Conservation (phyloP, 2,797 vertebrate genomes). For the Tragopan temminckii region DNA sequence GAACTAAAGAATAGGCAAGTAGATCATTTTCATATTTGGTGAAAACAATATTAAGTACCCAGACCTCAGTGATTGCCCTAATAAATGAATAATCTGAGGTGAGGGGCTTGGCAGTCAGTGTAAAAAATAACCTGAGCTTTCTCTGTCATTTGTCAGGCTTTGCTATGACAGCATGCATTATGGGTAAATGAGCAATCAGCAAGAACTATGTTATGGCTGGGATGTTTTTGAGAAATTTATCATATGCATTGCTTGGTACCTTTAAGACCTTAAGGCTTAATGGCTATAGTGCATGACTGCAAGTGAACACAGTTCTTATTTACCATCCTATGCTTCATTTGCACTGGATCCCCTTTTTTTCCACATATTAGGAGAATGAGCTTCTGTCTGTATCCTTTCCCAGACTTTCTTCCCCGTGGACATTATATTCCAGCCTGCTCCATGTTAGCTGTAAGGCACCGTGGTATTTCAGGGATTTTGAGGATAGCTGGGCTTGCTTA, state of each 20-base stretch:
- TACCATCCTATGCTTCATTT: constrained; percentile 86
- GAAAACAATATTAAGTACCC: constrained; percentile 91
- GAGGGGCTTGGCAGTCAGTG: constrained; percentile 86
- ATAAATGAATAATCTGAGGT: constrained; percentile 91
- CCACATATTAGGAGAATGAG: constrained; percentile 70
- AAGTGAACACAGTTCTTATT: constrained; percentile 85
- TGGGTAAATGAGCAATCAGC: constrained; percentile 92
- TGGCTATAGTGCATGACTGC: constrained; percentile 87
- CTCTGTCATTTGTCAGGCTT: constrained; percentile 85
- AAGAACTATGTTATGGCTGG: constrained; percentile 90
- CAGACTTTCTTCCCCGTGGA: constrained; percentile 34
- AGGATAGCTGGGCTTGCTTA: constrained; percentile 15
- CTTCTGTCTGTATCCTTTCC: constrained; percentile 71
- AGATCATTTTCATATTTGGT: constrained; percentile 95
- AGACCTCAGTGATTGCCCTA: constrained; percentile 89
- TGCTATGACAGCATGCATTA: constrained; percentile 90
- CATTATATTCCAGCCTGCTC: neutral
- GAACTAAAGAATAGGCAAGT: constrained; percentile 91
- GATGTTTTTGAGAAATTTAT: constrained; percentile 89
- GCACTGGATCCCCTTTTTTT: constrained; percentile 75
- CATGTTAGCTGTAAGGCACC: neutral
- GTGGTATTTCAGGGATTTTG: constrained; percentile 37
- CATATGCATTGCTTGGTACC: constrained; percentile 88
- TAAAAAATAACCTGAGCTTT: constrained; percentile 90
- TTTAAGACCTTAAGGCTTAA: constrained; percentile 89